Conservation (phyloP, 1,140 invertebrate species). For the Bombus impatiens region DNA sequence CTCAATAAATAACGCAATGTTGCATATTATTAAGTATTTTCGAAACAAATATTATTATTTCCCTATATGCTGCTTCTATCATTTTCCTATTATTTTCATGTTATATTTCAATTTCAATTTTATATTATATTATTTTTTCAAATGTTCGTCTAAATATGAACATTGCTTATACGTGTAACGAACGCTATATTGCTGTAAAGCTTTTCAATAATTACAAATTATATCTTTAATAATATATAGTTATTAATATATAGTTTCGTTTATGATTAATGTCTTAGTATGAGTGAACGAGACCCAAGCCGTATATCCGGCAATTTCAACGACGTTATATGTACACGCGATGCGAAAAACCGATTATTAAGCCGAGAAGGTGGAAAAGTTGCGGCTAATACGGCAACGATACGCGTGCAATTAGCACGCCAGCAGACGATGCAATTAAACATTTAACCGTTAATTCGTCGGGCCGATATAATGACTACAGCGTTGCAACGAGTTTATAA, state of each 20-base stretch:
- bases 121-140: too few species aligned
- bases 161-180: too few species aligned
- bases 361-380: background rate
- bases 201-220: too few species aligned
- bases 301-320: background rate
- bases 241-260: background rate
- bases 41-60: too few species aligned
- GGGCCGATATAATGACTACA: slow-evolving; percentile 5
- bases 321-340: background rate
- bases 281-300: background rate
- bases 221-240: too few species aligned
- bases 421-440: slow-evolving; percentile 20
- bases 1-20: too few species aligned
- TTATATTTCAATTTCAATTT: too few species aligned
- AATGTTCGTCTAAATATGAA: too few species aligned
- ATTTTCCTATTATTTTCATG: too few species aligned
- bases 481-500: background rate
- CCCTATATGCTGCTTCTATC: too few species aligned
- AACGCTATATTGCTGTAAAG: too few species aligned
- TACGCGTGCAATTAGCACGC: slow-evolving; percentile 13
- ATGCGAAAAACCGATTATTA: background rate
- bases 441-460: slow-evolving; percentile 33
- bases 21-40: too few species aligned
- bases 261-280: background rate
- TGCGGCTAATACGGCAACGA: slow-evolving; percentile 6